Conservation (phyloP, 2,113 vertebrate species). For the Eubucco bourcierii region DNA sequence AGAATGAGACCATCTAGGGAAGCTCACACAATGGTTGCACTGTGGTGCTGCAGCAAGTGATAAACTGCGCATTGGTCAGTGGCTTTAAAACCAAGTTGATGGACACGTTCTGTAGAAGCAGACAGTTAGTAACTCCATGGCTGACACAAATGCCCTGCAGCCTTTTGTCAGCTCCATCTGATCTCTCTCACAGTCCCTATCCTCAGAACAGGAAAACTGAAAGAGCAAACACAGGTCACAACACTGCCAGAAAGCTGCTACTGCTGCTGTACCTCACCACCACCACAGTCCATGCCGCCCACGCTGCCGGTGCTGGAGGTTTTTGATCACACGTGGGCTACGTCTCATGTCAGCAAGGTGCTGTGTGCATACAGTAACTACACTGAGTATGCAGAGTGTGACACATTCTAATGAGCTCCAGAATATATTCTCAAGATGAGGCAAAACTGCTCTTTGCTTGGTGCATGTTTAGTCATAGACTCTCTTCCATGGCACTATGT, state of each 20-base stretch:
- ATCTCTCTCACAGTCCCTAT: background rate
- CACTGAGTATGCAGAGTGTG: background rate
- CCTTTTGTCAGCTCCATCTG: background rate
- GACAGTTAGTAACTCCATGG: background rate
- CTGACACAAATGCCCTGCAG: background rate
- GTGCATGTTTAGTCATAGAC: background rate
- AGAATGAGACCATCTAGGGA: background rate
- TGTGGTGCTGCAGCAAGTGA: background rate
- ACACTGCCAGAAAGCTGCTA: background rate
- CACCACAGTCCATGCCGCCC: background rate
- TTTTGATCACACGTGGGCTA: background rate
- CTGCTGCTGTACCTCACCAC: background rate
- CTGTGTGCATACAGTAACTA: too few relatives aligned
- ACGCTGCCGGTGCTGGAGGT: background rate
- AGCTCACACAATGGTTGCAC: constrained; percentile 6
- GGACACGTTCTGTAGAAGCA: background rate
- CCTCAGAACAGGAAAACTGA: background rate
- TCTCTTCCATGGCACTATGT: background rate
- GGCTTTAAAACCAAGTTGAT: background rate
- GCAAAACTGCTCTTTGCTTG: background rate
- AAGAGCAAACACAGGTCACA: background rate
- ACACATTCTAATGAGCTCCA: background rate
- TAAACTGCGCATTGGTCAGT: background rate
- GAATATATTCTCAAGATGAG: background rate
- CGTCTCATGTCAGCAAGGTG: background rate